Conservation (phyloP, 2,797 vertebrate species). For the Sebastes taczanowskii region DNA sequence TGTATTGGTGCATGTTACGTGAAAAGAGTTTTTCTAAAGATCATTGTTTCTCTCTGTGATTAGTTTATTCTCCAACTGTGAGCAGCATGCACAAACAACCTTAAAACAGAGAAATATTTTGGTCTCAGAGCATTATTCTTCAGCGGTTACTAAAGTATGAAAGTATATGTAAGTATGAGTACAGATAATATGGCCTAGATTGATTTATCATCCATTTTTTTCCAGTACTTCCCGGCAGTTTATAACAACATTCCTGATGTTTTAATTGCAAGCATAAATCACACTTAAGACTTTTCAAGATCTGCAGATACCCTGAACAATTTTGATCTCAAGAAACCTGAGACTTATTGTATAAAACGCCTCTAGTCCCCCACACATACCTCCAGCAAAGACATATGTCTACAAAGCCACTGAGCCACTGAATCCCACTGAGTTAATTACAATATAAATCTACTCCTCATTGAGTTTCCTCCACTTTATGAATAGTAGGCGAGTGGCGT, state of each 20-base stretch:
- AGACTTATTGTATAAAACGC: neutral
- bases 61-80: slow-evolving; percentile 8
- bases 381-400: neutral
- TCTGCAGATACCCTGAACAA: neutral
- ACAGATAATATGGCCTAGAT: neutral
- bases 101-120: neutral
- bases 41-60: slow-evolving; percentile 4
- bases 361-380: neutral
- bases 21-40: slow-evolving; percentile 11
- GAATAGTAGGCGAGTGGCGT: neutral
- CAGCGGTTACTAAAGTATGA: neutral
- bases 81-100: slow-evolving; percentile 15
- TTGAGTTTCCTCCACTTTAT: slow-evolving; percentile 5
- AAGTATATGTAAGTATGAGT: neutral
- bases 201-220: neutral
- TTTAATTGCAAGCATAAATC: neutral
- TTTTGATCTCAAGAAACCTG: neutral
- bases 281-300: neutral
- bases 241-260: neutral
- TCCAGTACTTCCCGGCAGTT: neutral
- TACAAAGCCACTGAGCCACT: neutral
- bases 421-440: slow-evolving; percentile 3
- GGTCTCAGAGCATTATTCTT: neutral
- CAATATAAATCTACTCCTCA: slow-evolving; percentile 7
- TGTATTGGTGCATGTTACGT: neutral